Base-by-base conservation (phyloP, 2,888 invertebrate species). In the Lasioglossum figueresi region DNA sequence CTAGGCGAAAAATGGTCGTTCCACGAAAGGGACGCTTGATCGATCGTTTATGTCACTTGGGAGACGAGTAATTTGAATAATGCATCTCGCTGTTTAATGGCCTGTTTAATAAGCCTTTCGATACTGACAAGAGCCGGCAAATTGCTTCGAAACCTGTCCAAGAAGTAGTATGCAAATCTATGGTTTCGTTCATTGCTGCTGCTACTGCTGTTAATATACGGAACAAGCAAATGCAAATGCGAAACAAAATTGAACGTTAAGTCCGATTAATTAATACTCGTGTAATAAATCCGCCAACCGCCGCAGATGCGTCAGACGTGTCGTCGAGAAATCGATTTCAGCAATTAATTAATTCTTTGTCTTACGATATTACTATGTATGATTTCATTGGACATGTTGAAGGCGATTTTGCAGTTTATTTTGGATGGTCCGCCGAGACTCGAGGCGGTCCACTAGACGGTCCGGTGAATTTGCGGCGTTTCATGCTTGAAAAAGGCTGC, bases 401-500 rank as follows among this genome's bases (percentile, higher is more conserved):
- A 31, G 56, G 16, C 27, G 45, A 37, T 83, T 74, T 75, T 70
- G 70, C n/a, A 40, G 23, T 34, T 77, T 68, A 56, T 76, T 78
- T 37, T 72, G 56, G 37, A 76, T 31, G 52, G 40, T 27, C 43
- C 37, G 48, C 56, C 59, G 86, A 76, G 80, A 76, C 82, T 48
- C 66, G 72, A 48, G 77, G 77, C 68, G 83, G 78, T 76, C 68
- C 59, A 31, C 45, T 66, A 78, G 82, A 75, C 82, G 83, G 86
- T 78, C 72, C 68, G 80, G 37, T 80, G 87, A 83, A 86, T 86
- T 80, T 86, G 83, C 74, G 71, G 82, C 80, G 82, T 78, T 86
- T 85, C 86, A 43, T 80, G 86, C 40, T 40, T 72, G 75, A 52
- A 76, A 83, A 86, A 86, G 86, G 82, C 83, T 86, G 86, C 78